Evolutionary conservation across 2,888 invertebrate species (phyloP), one percentile per base, ranked within the genome.

Genomic region (Rhabditoides inermis): DNA sequence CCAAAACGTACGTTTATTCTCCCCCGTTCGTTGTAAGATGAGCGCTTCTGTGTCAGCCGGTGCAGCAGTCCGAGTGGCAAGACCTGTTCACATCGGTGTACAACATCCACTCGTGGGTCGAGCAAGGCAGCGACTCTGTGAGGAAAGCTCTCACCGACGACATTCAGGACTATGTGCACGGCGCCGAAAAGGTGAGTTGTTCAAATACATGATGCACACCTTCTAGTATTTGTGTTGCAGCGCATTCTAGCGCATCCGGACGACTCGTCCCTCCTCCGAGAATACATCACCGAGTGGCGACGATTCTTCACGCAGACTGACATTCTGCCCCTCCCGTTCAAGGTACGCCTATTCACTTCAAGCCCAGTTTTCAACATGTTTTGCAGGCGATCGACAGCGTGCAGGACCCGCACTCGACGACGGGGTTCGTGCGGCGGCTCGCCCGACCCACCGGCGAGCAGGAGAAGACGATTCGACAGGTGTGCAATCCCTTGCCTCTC

Each of bases 261-360:
- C 76, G 94, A 95, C 72, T 90, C 92, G 77, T 90, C 91, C 0
- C 82, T 98, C 35, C 82, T 98, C 6, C 90, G 90, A 78, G 88
- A 92, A 1, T 99, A 99, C 78, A 95, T 95, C 69, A 85, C 86
- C 5, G 95, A 98, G 80, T 99, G 98, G 98, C 84, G 90, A 46
- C 91, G 90, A 77, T 98, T 94, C 81, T 94, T 92, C 77, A 88
- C 90, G 3, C 95, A 98, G 78, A 92, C 94, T 79, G 88, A 88
- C 77, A 95, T 94, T 80, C 54, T 74, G n/a, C 73, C 74, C 5
- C 63, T 69, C 30, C 74, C 74, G 15, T 75, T 75, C 50, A 57
- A 56, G 32, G 71, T 70, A 45, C 47, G 59, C 36, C 48, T n/a
- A 18, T 44, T 18, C 7, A 20, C 15, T 10, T 23, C 15, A 10